A percentile compares a stretch with the other conserved stretches of the same genome.
Conservation (phyloP, 2,797 vertebrate species). For the Gallinago nigripennis region DNA sequence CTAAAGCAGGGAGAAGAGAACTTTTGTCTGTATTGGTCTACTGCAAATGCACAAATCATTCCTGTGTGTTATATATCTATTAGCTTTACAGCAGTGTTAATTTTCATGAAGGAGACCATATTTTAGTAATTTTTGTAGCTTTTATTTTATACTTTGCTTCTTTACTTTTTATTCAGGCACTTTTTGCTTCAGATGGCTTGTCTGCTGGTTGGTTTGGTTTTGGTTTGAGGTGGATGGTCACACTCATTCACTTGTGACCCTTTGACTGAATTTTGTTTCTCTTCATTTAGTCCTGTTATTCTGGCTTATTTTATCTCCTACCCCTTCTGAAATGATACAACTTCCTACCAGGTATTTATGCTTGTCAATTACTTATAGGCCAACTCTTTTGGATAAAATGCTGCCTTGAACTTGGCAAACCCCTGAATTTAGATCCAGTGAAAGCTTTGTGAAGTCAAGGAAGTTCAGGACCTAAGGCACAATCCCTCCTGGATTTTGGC, state of each 20-base stretch:
- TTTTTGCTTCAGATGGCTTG: not conserved
- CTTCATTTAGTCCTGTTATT: not conserved
- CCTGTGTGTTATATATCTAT: not conserved
- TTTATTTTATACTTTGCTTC: not conserved
- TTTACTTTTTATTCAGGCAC: not conserved
- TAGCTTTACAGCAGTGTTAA: not conserved
- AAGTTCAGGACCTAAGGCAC: not conserved
- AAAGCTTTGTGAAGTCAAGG: not conserved
- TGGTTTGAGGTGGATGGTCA: not conserved
- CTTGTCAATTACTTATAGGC: not conserved
- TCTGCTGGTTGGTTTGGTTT: not conserved
- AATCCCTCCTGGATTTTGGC: not conserved
- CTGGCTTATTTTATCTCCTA: not conserved
- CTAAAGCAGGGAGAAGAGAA: not conserved
- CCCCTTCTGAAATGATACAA: not conserved
- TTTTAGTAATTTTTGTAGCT: not conserved
- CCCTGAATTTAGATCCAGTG: not conserved
- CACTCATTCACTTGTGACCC: not conserved
- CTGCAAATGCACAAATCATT: not conserved
- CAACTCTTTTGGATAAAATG: not conserved
- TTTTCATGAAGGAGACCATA: not conserved
- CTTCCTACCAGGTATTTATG: not conserved
- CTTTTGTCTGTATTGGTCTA: not conserved
- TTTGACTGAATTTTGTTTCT: not conserved
- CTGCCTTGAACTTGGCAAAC: not conserved